Conservation (phyloP, 2,888 invertebrate species). For the Chalcis sispes region DNA sequence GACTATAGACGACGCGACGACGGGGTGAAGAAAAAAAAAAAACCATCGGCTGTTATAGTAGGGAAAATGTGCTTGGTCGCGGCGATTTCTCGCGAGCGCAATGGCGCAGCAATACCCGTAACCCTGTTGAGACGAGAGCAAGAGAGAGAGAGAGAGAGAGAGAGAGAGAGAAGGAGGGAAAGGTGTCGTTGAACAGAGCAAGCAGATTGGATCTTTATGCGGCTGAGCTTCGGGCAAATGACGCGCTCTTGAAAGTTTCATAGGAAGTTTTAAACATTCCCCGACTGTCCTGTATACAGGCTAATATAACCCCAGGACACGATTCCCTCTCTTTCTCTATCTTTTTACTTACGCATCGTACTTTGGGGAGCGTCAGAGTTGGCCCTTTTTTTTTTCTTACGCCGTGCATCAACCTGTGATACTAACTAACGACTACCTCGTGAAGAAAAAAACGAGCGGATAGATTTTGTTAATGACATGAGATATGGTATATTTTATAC, state of each 20-base stretch:
- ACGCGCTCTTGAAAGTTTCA: constrained; percentile 11
- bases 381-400: neutral
- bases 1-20: too few species aligned
- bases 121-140: neutral
- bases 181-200: constrained; percentile 32
- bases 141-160: constrained; percentile 4
- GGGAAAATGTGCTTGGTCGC: constrained; percentile 42
- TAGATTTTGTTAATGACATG: too few species aligned
- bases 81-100: neutral
- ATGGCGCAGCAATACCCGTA: neutral
- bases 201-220: constrained; percentile 50
- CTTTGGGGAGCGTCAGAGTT: neutral
- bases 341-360: neutral
- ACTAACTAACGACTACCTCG: too few species aligned
- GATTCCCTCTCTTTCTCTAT: too few species aligned
- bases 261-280: constrained; percentile 19
- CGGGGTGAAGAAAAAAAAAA: constrained; percentile 1
- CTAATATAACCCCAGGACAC: too few species aligned
- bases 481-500: neutral
- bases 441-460: too few species aligned
- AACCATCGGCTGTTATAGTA: neutral
- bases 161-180: neutral
- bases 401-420: neutral
- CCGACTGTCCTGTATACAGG: neutral
- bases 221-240: constrained; percentile 6